phyloP scores from a whole-genome alignment of 1,140 invertebrate genomes.

The Rhagoletis zephyria region DNA sequence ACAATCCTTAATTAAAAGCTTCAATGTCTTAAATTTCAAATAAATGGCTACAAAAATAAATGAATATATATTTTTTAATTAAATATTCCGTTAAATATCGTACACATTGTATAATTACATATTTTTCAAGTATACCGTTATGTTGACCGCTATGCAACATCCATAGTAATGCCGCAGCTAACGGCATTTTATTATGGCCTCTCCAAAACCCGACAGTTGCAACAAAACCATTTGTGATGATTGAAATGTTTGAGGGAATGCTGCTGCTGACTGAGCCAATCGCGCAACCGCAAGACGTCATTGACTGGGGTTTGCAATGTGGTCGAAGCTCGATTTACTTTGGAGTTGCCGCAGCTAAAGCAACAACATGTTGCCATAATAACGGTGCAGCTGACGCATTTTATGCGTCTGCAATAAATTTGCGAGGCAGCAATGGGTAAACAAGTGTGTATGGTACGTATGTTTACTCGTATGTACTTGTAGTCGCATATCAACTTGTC shows the following conservation, averaged over 20 bases:
- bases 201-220: background rate
- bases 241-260: background rate
- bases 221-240: background rate
- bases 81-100: background rate
- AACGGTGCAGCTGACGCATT: background rate
- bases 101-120: background rate
- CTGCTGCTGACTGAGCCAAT: background rate
- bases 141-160: constrained; percentile 16
- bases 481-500: background rate
- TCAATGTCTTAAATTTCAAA: no score
- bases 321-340: background rate
- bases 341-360: background rate
- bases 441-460: no score
- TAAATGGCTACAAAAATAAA: background rate
- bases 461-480: no score
- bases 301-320: background rate
- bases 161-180: background rate
- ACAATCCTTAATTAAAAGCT: background rate
- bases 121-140: background rate
- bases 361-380: background rate
- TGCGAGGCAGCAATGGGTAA: no score
- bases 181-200: constrained; percentile 22
- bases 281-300: constrained; percentile 1
- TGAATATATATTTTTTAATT: background rate
- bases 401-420: no score